Conservation (phyloP, 2,113 vertebrate species). For the Syngnathus scovelli region DNA sequence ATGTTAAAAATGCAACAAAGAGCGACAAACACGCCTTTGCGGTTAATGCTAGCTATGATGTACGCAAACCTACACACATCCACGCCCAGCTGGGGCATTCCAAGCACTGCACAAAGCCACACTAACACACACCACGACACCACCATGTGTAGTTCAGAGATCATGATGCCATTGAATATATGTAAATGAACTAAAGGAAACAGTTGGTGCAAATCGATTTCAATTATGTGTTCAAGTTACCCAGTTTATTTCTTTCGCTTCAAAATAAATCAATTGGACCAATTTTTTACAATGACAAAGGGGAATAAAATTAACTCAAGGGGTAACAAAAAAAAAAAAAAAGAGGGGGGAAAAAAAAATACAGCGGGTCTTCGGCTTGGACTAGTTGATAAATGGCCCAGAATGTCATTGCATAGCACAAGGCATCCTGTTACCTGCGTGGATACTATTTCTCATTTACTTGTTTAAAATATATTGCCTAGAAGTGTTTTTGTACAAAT, state of each 20-base stretch:
- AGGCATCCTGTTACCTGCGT: not conserved
- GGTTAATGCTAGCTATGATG: constrained; percentile 13
- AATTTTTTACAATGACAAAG: not conserved
- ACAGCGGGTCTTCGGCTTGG: not conserved
- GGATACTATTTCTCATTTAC: not conserved
- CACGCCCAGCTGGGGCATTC: constrained; percentile 57
- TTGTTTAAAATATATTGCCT: not conserved
- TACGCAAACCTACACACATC: constrained; percentile 18
- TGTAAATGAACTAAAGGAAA: not conserved
- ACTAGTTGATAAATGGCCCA: not conserved
- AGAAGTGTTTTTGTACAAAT: not conserved
- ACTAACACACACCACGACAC: not conserved
- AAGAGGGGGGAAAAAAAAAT: not conserved
- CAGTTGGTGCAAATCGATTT: constrained; percentile 48
- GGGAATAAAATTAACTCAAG: not conserved
- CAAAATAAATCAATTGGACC: not conserved
- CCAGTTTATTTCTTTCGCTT: constrained; percentile 9
- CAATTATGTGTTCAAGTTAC: constrained; percentile 42
- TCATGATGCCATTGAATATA: not conserved
- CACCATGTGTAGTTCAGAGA: too few species aligned
- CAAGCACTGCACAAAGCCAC: constrained; percentile 10
- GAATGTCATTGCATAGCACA: not conserved
- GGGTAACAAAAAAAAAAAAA: not conserved
- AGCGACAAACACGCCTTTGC: constrained; percentile 5
- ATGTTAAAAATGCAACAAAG: not conserved